Conservation (phyloP, 1,140 invertebrate species). For the Maconellicoccus hirsutus region DNA sequence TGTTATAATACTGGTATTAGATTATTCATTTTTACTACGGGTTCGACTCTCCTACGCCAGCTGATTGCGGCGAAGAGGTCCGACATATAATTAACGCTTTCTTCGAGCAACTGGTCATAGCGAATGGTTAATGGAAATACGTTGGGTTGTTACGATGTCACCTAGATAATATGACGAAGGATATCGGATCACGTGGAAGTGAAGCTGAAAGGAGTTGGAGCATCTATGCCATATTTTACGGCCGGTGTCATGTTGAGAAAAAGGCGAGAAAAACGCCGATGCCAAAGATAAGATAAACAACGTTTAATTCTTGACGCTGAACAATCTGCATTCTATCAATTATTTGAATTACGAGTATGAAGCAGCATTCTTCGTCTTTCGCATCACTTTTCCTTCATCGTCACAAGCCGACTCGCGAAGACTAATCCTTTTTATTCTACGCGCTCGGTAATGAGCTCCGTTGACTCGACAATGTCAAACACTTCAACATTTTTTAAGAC, state of each 20-base stretch:
- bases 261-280: background rate
- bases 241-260: too few species aligned
- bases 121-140: too few species aligned
- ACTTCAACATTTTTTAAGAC: constrained; percentile 20
- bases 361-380: background rate
- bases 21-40: background rate
- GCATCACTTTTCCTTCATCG: background rate
- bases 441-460: constrained; percentile 16
- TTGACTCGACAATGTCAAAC: constrained; percentile 21
- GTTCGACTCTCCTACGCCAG: background rate
- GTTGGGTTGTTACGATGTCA: too few species aligned
- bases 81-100: background rate
- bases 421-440: constrained; percentile 20
- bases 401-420: background rate
- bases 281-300: background rate
- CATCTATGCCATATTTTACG: too few species aligned
- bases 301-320: background rate
- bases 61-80: background rate
- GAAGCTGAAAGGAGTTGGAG: too few species aligned
- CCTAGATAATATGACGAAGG: too few species aligned
- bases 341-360: background rate
- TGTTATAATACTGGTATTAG: constrained; percentile 5
- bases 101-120: background rate
- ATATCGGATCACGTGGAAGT: too few species aligned
- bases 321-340: constrained; percentile 22